Evolutionary conservation across 2,888 invertebrate species (phyloP).

Genomic region (Fragum whitleyi): DNA sequence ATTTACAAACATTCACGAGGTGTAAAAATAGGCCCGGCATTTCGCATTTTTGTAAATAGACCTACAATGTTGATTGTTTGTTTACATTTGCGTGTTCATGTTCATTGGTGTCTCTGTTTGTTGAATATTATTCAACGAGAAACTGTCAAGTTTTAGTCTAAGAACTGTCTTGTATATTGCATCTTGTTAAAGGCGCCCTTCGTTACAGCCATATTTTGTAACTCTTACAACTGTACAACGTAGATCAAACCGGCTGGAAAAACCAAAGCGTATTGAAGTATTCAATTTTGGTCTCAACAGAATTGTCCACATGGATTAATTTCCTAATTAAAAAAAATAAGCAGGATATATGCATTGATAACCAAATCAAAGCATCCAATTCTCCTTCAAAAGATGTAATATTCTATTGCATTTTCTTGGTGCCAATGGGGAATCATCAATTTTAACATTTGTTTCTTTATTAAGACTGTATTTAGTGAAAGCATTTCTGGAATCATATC

Average conservation of each 20-base stretch:
- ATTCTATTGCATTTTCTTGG: background rate
- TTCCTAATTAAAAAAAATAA: conserved; percentile 18
- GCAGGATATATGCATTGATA: conserved; percentile 14
- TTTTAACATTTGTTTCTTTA: background rate
- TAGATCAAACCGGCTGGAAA: conserved; percentile 6
- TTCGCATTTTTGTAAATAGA: no score
- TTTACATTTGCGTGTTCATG: no score
- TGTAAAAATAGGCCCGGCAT: no score
- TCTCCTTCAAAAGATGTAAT: background rate
- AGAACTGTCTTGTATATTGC: no score
- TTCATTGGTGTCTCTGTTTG: no score
- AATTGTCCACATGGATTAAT: background rate
- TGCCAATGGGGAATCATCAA: conserved; percentile 14
- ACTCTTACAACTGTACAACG: background rate
- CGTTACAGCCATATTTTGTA: no score
- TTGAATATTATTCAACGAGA: no score
- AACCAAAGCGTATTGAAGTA: conserved; percentile 10
- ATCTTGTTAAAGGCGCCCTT: no score
- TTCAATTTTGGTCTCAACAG: conserved; percentile 8
- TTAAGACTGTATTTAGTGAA: background rate
- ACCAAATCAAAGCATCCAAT: background rate
- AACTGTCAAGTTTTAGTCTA: no score
- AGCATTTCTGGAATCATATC: background rate
- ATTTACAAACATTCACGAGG: no score
- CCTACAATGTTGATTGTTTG: no score